A percentile compares a stretch with the other conserved stretches of the same genome.
Evolutionary conservation across 2,888 invertebrate species (phyloP).

Genomic region (Orthosia incerta): DNA sequence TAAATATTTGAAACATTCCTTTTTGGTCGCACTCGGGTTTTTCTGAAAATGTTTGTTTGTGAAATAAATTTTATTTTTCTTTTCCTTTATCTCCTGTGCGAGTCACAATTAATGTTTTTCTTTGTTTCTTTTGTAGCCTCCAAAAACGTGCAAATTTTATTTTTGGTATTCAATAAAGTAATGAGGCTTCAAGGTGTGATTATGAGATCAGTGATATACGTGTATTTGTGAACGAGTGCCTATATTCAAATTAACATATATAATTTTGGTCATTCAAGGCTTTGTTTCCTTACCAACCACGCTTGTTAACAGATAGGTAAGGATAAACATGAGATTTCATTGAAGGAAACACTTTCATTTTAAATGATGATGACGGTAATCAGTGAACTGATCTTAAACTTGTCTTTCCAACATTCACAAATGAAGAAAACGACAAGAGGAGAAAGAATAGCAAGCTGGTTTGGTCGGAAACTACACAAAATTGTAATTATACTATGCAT

Average conservation of each 20-base stretch:
- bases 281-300: neutral
- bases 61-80: too few relatives aligned
- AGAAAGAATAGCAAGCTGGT: neutral
- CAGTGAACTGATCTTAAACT: neutral
- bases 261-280: neutral
- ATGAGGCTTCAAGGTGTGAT: neutral
- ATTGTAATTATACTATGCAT: too few relatives aligned
- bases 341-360: neutral
- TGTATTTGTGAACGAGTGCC: neutral
- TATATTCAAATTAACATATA: neutral
- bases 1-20: conserved; percentile 10
- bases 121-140: neutral
- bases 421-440: neutral
- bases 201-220: neutral
- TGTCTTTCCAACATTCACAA: neutral
- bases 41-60: too few relatives aligned
- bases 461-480: too few relatives aligned
- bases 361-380: neutral
- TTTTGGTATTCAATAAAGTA: neutral
- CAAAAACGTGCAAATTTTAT: neutral
- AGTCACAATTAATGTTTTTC: too few relatives aligned
- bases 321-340: too few relatives aligned
- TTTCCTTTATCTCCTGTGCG: too few relatives aligned
- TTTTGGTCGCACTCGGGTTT: too few relatives aligned
- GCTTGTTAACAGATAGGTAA: neutral